Conservation (phyloP, 2,113 vertebrate species). For the Boleophthalmus pectinirostris region DNA sequence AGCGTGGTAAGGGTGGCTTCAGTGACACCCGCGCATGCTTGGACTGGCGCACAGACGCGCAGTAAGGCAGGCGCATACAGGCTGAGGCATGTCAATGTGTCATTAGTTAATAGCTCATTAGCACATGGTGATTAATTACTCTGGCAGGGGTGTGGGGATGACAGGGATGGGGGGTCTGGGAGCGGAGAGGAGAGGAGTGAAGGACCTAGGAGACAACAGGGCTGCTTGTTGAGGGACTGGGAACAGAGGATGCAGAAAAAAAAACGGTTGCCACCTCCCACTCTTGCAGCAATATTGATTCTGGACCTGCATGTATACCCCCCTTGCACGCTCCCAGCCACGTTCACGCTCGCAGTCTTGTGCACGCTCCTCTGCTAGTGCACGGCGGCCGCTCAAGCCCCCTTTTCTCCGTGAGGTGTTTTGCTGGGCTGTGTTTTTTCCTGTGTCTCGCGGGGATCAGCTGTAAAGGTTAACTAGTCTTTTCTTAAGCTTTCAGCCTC, state of each 20-base stretch:
- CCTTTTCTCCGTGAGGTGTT: slow-evolving; percentile 62
- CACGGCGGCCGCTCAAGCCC: background rate
- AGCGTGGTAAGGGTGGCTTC: slow-evolving; percentile 59
- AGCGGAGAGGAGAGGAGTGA: slow-evolving; percentile 18
- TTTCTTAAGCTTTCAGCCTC: slow-evolving; percentile 78
- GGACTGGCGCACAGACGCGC: slow-evolving; percentile 28
- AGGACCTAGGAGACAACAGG: slow-evolving; percentile 42
- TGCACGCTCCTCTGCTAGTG: background rate
- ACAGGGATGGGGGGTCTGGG: slow-evolving; percentile 29
- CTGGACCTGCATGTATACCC: slow-evolving; percentile 13
- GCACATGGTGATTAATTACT: slow-evolving; percentile 82
- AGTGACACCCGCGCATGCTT: slow-evolving; percentile 52
- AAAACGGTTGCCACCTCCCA: slow-evolving; percentile 31
- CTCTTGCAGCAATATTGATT: slow-evolving; percentile 52
- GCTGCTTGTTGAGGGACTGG: slow-evolving; percentile 21
- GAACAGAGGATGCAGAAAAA: slow-evolving; percentile 15
- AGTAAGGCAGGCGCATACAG: slow-evolving; percentile 54
- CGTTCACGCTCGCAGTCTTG: background rate
- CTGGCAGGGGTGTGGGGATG: slow-evolving; percentile 66
- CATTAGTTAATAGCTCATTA: slow-evolving; percentile 84
- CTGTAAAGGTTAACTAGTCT: slow-evolving; percentile 78
- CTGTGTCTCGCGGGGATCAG: slow-evolving; percentile 64
- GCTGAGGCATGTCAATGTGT: slow-evolving; percentile 74
- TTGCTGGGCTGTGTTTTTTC: slow-evolving; percentile 61
- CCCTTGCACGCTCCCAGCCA: background rate